phyloP scores from a whole-genome alignment of 2,113 vertebrate species.

The Suncus etruscus region DNA sequence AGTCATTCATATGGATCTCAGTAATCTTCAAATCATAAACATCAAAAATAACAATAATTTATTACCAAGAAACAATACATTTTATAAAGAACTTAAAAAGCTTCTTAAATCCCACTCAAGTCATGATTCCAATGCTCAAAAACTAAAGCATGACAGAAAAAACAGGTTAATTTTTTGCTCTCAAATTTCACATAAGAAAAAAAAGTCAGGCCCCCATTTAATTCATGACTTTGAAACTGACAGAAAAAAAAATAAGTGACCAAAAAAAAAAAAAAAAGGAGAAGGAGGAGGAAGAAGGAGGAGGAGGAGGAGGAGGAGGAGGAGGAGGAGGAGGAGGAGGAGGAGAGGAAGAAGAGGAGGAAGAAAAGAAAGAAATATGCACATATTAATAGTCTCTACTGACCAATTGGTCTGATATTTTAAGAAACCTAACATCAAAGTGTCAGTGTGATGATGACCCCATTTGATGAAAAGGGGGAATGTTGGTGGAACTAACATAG shows the following conservation, averaged over 20 bases:
- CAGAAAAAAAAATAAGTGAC: not conserved
- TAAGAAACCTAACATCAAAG: too few species aligned
- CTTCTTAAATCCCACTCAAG: not conserved
- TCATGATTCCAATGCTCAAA: not conserved
- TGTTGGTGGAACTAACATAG: too few species aligned
- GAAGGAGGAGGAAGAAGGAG: too few species aligned
- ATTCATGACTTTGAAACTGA: slow-evolving; percentile 1
- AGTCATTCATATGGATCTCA: slow-evolving; percentile 33
- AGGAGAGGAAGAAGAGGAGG: too few species aligned
- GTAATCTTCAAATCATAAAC: slow-evolving; percentile 46
- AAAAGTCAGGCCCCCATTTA: not conserved
- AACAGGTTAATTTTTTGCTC: not conserved
- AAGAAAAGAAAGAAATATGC: too few species aligned
- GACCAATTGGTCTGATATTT: too few species aligned
- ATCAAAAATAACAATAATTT: slow-evolving; percentile 52
- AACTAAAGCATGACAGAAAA: slow-evolving; percentile 29
- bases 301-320: too few species aligned
- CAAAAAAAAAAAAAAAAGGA: too few species aligned
- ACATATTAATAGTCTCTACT: too few species aligned
- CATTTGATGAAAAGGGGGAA: too few species aligned
- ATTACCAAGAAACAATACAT: slow-evolving; percentile 17
- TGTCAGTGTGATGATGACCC: too few species aligned
- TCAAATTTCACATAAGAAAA: slow-evolving; percentile 34
- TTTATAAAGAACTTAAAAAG: slow-evolving; percentile 19
- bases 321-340: too few species aligned